Base-by-base conservation (phyloP, 2,888 invertebrate species). In the Melipona bicolor region DNA sequence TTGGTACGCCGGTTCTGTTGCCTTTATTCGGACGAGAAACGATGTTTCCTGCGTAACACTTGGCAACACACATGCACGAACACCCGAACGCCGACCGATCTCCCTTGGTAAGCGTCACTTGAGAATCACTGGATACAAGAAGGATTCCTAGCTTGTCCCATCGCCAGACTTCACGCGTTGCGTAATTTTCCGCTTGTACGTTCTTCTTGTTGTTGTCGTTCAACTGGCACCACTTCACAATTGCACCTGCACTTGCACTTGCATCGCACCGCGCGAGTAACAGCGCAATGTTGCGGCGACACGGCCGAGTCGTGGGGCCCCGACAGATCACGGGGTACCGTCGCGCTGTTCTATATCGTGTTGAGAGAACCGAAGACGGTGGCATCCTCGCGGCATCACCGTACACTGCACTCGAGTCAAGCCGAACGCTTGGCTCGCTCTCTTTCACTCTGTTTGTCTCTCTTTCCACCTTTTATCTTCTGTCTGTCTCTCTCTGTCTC, bases 381-480 rank as follows among this genome's bases (percentile, higher is more conserved):
- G 82, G 87, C 90, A 86, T 89, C 86, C 81, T 88, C 87, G 88
- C 88, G 82, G 87, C 89, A 89, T 88, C 89, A 82, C 89, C 86
- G 86, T 84, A 56, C 72, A 79, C 86, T 85, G 79, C 84, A 80
- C 89, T 83, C 87, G 85, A 87, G 81, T 87, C 84, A 76, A 79
- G 79, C 78, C 77, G 79, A 84, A 74, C 77, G 76, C 84, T 75
- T 80, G 87, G 77, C 84, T 84, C 89, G 83, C 79, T 76, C 78
- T 79, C 70, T 32, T 77, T 70, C 56, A 32, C 74, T 67, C 67
- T 32, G 27, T 67, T 24, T 56, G 49, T 36, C 52, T 56, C 56
- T 79, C 52, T 56, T 32, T 32, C 32, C 32, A 32, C 32, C 32
- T 32, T 4, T 32, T 32, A 32, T 32, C 32, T 32, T 32, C 32